Conservation (phyloP, 2,797 vertebrate species). For the Sebastes cheni region DNA sequence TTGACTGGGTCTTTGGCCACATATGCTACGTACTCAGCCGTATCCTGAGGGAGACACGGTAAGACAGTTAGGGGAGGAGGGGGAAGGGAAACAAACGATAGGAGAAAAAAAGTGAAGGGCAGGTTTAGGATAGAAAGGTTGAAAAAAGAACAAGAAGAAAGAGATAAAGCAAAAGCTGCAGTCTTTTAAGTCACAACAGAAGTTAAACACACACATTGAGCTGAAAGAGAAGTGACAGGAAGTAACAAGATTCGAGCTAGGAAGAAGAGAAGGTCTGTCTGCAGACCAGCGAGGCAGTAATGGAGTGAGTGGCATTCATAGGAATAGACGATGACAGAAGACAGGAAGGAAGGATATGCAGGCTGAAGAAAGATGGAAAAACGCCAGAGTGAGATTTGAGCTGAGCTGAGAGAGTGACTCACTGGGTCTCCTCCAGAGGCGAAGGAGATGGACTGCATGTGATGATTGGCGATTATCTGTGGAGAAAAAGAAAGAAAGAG, state of each 20-base stretch:
- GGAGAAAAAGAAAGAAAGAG: conserved; percentile 57
- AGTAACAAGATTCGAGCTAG: conserved; percentile 43
- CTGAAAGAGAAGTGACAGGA: conserved; percentile 54
- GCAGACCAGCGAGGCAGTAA: conserved; percentile 44
- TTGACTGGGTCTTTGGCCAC: conserved; percentile 99
- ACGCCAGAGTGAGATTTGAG: conserved; percentile 52
- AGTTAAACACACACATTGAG: conserved; percentile 47
- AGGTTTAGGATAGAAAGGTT: conserved; percentile 49
- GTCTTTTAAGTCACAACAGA: conserved; percentile 30
- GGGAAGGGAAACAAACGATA: conserved; percentile 26
- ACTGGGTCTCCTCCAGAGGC: conserved; percentile 98
- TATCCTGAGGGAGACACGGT: conserved; percentile 86
- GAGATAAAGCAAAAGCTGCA: conserved; percentile 47
- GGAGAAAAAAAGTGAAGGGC: conserved; percentile 28
- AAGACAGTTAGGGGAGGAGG: conserved; percentile 39
- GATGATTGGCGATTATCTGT: conserved; percentile 99
- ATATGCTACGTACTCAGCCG: conserved; percentile 96
- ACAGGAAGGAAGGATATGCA: conserved; percentile 71
- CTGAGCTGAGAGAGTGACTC: conserved; percentile 79
- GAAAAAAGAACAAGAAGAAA: conserved; percentile 37
- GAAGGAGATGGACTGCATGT: conserved; percentile 99
- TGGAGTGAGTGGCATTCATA: conserved; percentile 58
- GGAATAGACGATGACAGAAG: conserved; percentile 65
- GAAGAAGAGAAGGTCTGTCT: conserved; percentile 15
- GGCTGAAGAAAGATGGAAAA: conserved; percentile 64